Percentiles rank a stretch among this genome's conserved stretches.
Conservation (phyloP, 2,888 invertebrate species). For the Griposia aprilina region DNA sequence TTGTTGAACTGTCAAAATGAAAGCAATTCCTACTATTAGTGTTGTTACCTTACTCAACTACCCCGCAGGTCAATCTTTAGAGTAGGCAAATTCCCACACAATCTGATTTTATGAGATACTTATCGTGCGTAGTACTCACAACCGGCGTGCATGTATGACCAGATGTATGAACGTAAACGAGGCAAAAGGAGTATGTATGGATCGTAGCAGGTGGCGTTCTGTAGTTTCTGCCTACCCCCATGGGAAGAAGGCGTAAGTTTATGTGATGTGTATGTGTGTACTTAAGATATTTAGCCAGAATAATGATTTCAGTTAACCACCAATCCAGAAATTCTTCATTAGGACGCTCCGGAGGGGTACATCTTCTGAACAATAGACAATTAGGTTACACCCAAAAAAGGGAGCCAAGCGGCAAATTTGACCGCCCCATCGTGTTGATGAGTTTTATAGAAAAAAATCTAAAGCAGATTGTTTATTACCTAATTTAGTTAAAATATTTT, state of each 20-base stretch:
- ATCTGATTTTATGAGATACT: not conserved
- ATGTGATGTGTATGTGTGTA: too few relatives aligned
- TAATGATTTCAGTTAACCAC: not conserved
- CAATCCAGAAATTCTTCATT: constrained; percentile 24
- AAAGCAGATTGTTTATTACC: constrained; percentile 16
- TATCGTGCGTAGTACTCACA: too few relatives aligned
- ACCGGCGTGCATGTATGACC: too few relatives aligned
- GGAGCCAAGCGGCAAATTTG: constrained; percentile 51
- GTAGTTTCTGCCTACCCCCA: too few relatives aligned
- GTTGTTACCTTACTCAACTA: too few relatives aligned
- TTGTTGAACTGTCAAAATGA: too few relatives aligned
- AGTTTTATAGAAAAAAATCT: constrained; percentile 37
- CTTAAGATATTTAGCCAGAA: not conserved
- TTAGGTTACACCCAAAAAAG: constrained; percentile 48
- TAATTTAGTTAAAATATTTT: constrained; percentile 13
- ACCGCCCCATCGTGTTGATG: constrained; percentile 35
- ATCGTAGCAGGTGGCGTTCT: too few relatives aligned
- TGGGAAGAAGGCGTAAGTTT: too few relatives aligned
- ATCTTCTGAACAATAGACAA: constrained; percentile 50
- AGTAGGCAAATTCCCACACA: not conserved
- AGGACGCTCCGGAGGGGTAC: constrained; percentile 4
- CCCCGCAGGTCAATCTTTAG: too few relatives aligned
- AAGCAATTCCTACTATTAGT: too few relatives aligned
- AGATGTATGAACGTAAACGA: too few relatives aligned
- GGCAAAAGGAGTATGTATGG: too few relatives aligned